Base-by-base conservation (phyloP, 2,797 vertebrate species). In the Enteromius treurensis region DNA sequence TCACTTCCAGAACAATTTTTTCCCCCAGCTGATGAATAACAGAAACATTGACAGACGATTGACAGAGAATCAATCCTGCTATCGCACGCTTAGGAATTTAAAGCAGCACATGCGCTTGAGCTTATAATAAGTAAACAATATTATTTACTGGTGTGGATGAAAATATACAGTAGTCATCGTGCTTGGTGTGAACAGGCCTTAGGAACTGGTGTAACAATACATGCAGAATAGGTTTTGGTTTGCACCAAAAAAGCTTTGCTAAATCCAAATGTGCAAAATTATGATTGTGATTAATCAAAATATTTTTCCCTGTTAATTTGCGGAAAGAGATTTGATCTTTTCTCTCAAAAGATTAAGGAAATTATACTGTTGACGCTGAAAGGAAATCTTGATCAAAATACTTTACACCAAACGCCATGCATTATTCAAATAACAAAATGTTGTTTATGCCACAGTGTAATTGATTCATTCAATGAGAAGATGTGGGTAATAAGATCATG, bases 401-500 rank as follows among this genome's bases (percentile, higher is more conserved):
- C 26, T n/a, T 3, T 42, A 62, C 34, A 77, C 34, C 37, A 62
- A 62, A 8, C 17, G 23, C 10, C 51, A 23, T 34, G 62, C 3
- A 19, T 67, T 21, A 34, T 10, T 67, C 4, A n/a, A n/a, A 32
- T 17, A 26, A n/a, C 15, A 75, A 3, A 45, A 60, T 19, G 26
- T 51, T 17, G 62, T n/a, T 21, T 47, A 32, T 40, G 29, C 51
- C 73, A 23, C 49, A 60, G 34, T 23, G 13, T 40, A 7, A 58
- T 17, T 23, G 13, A 75, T 29, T 49, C 23, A 21, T 47, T 42
- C 26, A 19, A 77, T 45, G 45, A 65, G 13, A 65, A 49, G 26
- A 49, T 77, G 21, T 77, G 74, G 74, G 21, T 75, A 58, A 69
- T 58, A 55, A 11, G 47, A 80, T 42, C 29, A 51, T 26, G 2